These are phyloP conservation scores for Mormoops blainvillei DNA, from an alignment of 2,113 vertebrate genomes.

Conservation along the genomic window DNA sequence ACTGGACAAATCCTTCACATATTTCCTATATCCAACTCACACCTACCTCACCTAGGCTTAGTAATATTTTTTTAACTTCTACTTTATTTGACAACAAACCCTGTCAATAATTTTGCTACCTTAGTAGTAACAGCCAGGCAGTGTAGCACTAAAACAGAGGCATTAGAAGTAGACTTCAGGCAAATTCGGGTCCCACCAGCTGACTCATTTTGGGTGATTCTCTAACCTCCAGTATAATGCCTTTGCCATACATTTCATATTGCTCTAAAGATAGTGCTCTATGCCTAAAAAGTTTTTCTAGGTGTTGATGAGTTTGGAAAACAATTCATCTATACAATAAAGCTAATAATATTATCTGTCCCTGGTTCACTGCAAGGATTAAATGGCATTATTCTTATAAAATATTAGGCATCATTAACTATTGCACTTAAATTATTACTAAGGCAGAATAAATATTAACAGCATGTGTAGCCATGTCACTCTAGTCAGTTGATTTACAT, in stretches of 20 bases:
- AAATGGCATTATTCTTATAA: neutral
- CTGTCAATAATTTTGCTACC: neutral
- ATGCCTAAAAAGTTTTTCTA: neutral
- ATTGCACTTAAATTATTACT: neutral
- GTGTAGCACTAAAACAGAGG: neutral
- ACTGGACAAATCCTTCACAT: neutral
- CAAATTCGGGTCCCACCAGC: neutral
- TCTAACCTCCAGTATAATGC: neutral
- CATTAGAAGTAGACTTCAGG: neutral
- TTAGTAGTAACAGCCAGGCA: neutral
- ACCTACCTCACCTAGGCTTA: neutral
- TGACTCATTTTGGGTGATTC: neutral
- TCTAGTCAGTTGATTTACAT: neutral
- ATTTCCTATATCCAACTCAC: neutral
- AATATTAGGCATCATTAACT: neutral
- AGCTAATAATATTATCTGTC: neutral
- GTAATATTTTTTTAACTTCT: neutral
- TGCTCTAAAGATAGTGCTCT: neutral
- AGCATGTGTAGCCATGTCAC: neutral
- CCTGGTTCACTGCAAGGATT: neutral
- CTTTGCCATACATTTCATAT: neutral
- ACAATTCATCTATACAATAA: neutral
- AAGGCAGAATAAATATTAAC: neutral
- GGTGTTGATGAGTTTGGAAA: neutral
- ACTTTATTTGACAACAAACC: neutral